Percentiles rank a stretch among this genome's conserved stretches.
phyloP scores from a whole-genome alignment of 2,797 vertebrate genomes.

The Ptychadena robeensis region DNA sequence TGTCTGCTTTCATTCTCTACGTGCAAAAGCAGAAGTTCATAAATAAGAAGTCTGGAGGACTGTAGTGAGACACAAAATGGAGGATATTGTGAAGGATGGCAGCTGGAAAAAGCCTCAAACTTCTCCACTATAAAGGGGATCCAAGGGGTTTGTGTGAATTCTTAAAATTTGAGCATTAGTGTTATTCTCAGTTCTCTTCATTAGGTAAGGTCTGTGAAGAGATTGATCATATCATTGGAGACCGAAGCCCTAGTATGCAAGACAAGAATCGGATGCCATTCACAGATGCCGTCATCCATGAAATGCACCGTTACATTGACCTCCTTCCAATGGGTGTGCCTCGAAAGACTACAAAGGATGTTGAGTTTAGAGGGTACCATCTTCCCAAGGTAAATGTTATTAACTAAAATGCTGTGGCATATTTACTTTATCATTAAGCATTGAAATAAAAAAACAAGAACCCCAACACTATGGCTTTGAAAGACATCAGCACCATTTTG shows the following conservation, averaged over 20 bases:
- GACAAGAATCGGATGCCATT: conserved; percentile 31
- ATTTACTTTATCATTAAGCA: too few relatives aligned
- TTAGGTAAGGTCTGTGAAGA: conserved; percentile 30
- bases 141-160: background rate
- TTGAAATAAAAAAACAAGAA: too few relatives aligned
- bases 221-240: conserved; percentile 39
- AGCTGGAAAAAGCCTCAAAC: too few relatives aligned
- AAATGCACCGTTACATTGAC: conserved; percentile 32
- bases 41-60: too few relatives aligned
- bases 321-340: conserved; percentile 1
- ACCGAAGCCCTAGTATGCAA: conserved; percentile 7
- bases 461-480: too few relatives aligned
- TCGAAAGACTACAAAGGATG: conserved; percentile 22
- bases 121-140: too few relatives aligned
- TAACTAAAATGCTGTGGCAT: too few relatives aligned
- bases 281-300: conserved; percentile 30
- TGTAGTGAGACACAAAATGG: too few relatives aligned
- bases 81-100: too few relatives aligned
- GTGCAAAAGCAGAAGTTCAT: too few relatives aligned
- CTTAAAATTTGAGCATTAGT: background rate
- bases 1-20: too few relatives aligned
- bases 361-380: conserved; percentile 5
- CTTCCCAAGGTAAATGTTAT: conserved; percentile 28
- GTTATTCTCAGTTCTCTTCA: background rate
- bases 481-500: too few relatives aligned